Base-by-base conservation (phyloP, 2,113 vertebrate genomes). In the Pterocles orientalis region DNA sequence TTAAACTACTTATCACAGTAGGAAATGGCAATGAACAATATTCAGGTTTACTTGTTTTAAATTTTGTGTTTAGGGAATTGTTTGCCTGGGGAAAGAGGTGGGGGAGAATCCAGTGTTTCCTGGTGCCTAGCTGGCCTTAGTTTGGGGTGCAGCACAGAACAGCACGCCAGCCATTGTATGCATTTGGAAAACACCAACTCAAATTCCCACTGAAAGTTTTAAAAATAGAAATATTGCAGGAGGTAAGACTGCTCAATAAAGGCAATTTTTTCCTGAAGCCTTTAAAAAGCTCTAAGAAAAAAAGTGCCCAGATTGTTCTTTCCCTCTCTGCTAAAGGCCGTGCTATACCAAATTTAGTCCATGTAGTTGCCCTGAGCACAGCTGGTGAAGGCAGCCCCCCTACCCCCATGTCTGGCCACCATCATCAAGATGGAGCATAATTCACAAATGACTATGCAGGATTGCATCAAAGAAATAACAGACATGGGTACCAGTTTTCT, bases 1-100 rank as follows among this genome's bases (percentile, higher is more conserved):
- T 95, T 83, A 92, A 95, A 95, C 61, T 93, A 91, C 94, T 96
- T 91, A 87, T 23, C 73, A 75, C 57, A 70, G 83, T 31, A 82
- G 69, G 77, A 92, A 91, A 90, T 25, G 17, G 73, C 82, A 86
- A 34, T 3, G 26, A 78, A 47, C 47, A 86, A 78, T 50, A 88
- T 39, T 93, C 45, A 77, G 43, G 48, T 86, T 95, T 68, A n/a
- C 15, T 87, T 82, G 57, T 76, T 69, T 43, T 31, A 84, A 82
- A 69, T 72, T 54, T 57, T 72, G 23, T 31, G 41, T 91, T 82
- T 65, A 79, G 39, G 48, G 36, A 90, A 90, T 47, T 20, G 3
- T 58, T 94, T 80, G 90, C 84, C 92, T 62, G 50, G 12, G 31
- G 78, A 82, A 76, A 92, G 41, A 65, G n/a, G 41, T 33, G 14